Conservation (phyloP, 92 coral and sea anemone species). For the Umimayanthus kanabou region DNA sequence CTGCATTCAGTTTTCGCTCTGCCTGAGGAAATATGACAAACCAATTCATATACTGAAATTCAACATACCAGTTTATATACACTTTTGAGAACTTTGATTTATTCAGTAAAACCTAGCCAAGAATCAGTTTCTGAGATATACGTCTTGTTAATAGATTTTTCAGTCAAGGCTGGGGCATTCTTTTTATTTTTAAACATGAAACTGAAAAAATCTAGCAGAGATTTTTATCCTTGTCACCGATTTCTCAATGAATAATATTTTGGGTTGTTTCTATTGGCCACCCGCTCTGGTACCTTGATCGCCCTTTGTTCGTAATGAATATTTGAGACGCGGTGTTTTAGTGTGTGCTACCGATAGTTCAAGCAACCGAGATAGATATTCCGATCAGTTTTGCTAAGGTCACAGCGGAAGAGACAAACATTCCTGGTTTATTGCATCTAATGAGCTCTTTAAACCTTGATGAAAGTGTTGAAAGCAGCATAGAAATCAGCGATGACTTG, state of each 20-base stretch:
- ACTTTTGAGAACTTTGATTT: not conserved
- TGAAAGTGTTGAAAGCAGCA: constrained; percentile 24
- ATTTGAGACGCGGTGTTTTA: constrained; percentile 34
- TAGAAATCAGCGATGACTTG: not conserved
- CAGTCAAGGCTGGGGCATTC: not conserved
- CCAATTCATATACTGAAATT: not conserved
- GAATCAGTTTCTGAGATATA: not conserved
- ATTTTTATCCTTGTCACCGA: not conserved
- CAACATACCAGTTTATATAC: not conserved
- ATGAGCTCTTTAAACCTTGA: not conserved
- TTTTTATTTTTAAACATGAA: not conserved
- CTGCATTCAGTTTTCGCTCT: not conserved
- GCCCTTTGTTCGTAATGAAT: constrained; percentile 32
- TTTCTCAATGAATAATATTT: constrained; percentile 2
- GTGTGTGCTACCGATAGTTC: constrained; percentile 7
- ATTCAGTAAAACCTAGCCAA: not conserved
- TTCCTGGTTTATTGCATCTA: not conserved
- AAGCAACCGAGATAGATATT: not conserved
- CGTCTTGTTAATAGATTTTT: not conserved
- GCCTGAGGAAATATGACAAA: not conserved
- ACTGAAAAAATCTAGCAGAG: not conserved
- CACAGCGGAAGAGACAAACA: not conserved
- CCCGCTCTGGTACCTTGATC: constrained; percentile 35
- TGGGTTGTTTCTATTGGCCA: constrained; percentile 30
- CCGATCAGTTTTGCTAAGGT: not conserved